Percentiles rank a stretch among this genome's conserved stretches.
These are phyloP conservation scores for Triops cancriformis DNA, from an alignment of 1,140 invertebrate species.

Conservation along the genomic window DNA sequence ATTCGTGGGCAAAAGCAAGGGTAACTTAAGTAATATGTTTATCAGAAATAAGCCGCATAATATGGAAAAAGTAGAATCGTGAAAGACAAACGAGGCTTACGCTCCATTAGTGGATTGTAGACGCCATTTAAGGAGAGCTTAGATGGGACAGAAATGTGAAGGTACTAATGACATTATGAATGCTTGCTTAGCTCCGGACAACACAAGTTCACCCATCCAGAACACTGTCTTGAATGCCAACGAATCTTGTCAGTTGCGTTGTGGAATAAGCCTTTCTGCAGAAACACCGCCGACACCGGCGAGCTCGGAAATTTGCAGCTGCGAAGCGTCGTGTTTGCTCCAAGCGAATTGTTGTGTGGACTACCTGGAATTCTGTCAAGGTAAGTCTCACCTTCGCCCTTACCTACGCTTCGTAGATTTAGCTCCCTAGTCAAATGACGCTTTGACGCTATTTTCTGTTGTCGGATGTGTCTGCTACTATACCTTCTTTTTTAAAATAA, in stretches of 20 bases:
- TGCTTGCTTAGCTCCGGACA: background rate
- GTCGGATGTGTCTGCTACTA: background rate
- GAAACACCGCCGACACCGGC: background rate
- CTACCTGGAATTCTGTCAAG: constrained; percentile 41
- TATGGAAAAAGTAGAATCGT: no score
- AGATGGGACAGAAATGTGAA: background rate
- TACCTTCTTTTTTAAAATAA: background rate
- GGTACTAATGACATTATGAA: background rate
- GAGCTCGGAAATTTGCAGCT: constrained; percentile 36
- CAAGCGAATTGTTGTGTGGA: constrained; percentile 43
- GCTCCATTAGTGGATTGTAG: no score
- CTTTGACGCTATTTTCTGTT: background rate
- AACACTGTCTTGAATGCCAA: background rate
- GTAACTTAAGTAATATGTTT: no score
- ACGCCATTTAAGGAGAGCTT: background rate
- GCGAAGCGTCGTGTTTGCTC: constrained; percentile 41
- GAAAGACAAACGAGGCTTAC: no score
- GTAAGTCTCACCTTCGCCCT: constrained; percentile 33
- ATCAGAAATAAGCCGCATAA: no score
- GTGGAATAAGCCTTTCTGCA: background rate
- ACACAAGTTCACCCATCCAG: background rate
- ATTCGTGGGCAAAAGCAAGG: no score
- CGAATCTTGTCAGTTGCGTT: background rate
- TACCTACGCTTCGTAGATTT: background rate
- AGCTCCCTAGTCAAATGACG: background rate